Percentiles rank a stretch among this genome's conserved stretches.
Evolutionary conservation across 2,888 invertebrate species (phyloP).

Genomic region (Alentia gelatinosa): DNA sequence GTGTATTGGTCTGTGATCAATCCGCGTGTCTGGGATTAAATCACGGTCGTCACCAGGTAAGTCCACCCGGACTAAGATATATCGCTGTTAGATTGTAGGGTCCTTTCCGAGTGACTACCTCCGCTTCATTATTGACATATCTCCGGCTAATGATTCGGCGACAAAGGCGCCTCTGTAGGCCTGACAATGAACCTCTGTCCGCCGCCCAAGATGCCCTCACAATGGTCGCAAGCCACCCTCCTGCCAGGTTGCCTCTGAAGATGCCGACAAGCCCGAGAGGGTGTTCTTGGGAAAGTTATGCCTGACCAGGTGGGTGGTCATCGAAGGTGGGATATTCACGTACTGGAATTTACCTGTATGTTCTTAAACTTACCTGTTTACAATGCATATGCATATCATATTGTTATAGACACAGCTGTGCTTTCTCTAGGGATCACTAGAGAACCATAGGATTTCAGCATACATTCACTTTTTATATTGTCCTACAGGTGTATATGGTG

Average conservation of each 20-base stretch:
- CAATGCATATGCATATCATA: too few species aligned
- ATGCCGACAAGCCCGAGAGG: not conserved
- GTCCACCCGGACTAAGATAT: not conserved
- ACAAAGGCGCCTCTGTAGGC: not conserved
- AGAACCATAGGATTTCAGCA: too few species aligned
- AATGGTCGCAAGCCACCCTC: constrained; percentile 11
- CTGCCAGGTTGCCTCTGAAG: not conserved
- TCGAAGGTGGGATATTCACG: too few species aligned
- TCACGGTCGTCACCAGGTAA: not conserved
- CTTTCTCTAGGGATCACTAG: too few species aligned
- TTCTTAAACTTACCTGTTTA: too few species aligned
- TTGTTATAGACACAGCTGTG: too few species aligned
- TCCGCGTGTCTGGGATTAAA: not conserved
- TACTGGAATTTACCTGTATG: too few species aligned
- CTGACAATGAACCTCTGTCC: not conserved
- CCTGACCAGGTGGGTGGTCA: constrained; percentile 3
- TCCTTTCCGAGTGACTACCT: not conserved
- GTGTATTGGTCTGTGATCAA: not conserved
- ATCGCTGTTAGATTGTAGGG: not conserved
- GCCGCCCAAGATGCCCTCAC: not conserved
- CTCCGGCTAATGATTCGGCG: not conserved
- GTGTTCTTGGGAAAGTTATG: not conserved
- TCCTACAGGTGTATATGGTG: too few species aligned
- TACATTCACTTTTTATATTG: too few species aligned
- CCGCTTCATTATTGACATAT: constrained; percentile 32